These are phyloP conservation scores for Percopsis omiscomaycus DNA, from an alignment of 2,797 vertebrate species.

Conservation along the genomic window DNA sequence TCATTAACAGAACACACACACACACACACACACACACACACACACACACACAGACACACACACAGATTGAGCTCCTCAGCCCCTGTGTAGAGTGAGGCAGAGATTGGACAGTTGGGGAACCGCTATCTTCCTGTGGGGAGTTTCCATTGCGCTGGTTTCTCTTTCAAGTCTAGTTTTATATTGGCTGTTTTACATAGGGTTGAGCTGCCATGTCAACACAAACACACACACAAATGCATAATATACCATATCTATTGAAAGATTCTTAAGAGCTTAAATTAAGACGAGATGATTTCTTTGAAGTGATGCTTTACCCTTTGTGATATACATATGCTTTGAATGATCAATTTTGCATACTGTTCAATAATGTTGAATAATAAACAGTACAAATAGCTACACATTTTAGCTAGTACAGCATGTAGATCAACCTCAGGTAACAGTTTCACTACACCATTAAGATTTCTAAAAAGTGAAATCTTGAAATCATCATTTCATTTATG, in stretches of 20 bases:
- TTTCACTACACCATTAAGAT: conserved; percentile 10
- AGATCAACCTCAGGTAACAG: too few species aligned
- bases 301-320: not conserved
- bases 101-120: conserved; percentile 52
- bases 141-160: conserved; percentile 47
- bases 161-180: conserved; percentile 50
- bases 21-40: conserved; percentile 22
- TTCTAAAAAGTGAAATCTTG: not conserved
- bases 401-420: too few species aligned
- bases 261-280: too few species aligned
- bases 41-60: conserved; percentile 37
- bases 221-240: not conserved
- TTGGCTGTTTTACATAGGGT: conserved; percentile 15
- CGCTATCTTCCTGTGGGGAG: conserved; percentile 57
- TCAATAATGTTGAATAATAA: not conserved
- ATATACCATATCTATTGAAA: too few species aligned
- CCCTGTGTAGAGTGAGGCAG: conserved; percentile 29
- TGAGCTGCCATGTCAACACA: not conserved
- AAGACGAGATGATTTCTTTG: too few species aligned
- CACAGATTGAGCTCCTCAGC: conserved; percentile 34
- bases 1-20: conserved; percentile 52
- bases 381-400: conserved; percentile 8
- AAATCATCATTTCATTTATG: not conserved
- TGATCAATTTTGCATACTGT: too few species aligned
- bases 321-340: conserved; percentile 1